These are phyloP conservation scores for Dicentrarchus labrax DNA, from an alignment of 2,113 vertebrate genomes.

Conservation along the genomic window DNA sequence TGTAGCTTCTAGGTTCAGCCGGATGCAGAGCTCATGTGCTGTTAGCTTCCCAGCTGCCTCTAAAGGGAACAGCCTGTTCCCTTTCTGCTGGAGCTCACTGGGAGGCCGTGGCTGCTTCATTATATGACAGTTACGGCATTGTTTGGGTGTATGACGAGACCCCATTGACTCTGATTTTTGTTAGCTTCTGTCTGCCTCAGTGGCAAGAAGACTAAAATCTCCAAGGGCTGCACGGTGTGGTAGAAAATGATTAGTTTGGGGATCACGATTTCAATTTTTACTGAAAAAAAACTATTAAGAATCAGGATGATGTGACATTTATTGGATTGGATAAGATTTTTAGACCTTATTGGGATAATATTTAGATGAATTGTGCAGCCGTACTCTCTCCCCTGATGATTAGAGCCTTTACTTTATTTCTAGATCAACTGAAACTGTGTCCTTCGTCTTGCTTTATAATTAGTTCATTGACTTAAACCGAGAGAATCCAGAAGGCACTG, in stretches of 20 bases:
- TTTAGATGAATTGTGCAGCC: too few relatives aligned
- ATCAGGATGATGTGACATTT: too few relatives aligned
- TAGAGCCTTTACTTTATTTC: too few relatives aligned
- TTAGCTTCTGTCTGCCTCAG: too few relatives aligned
- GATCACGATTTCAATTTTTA: too few relatives aligned
- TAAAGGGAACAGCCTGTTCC: constrained; percentile 48
- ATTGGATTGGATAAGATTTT: too few relatives aligned
- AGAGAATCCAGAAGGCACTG: background rate
- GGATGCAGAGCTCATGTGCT: background rate
- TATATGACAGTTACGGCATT: background rate
- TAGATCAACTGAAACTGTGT: background rate
- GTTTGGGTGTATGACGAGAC: background rate
- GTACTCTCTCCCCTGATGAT: too few relatives aligned
- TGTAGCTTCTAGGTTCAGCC: background rate
- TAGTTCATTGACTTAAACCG: background rate
- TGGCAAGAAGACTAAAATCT: too few relatives aligned
- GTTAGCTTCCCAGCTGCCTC: background rate
- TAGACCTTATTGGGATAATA: too few relatives aligned
- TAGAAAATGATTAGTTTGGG: too few relatives aligned
- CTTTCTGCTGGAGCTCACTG: constrained; percentile 16
- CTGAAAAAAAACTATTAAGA: too few relatives aligned
- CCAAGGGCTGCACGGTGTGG: too few relatives aligned
- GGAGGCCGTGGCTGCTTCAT: background rate
- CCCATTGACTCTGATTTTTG: background rate
- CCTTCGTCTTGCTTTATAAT: background rate